Conservation (phyloP, 2,797 vertebrate species). For the Hafferia zeledoni region DNA sequence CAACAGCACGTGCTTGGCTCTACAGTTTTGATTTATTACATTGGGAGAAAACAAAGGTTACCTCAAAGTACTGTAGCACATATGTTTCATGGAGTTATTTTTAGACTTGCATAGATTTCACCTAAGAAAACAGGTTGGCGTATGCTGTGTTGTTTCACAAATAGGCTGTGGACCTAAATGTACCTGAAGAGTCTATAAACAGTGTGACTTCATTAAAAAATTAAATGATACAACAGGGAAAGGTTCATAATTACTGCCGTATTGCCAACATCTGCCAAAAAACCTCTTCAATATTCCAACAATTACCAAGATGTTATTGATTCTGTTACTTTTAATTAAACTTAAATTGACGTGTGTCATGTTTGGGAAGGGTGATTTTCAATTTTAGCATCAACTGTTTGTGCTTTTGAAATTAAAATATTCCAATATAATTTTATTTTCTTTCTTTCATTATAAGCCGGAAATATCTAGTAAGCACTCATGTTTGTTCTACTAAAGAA, state of each 20-base stretch:
- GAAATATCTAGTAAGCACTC: not conserved
- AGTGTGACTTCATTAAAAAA: conserved; percentile 16
- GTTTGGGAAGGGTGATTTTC: not conserved
- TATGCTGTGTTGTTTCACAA: not conserved
- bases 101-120: conserved; percentile 25
- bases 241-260: conserved; percentile 25
- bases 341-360: not conserved
- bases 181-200: conserved; percentile 11
- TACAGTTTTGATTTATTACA: conserved; percentile 24
- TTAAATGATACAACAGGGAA: conserved; percentile 22
- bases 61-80: conserved; percentile 9
- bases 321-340: conserved; percentile 37
- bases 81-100: conserved; percentile 56
- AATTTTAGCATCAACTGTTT: not conserved
- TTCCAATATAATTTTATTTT: not conserved
- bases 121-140: not conserved
- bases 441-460: not conserved
- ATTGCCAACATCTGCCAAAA: conserved; percentile 23
- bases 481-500: not conserved
- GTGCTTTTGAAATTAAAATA: not conserved
- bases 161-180: not conserved
- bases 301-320: not conserved
- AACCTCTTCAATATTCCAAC: conserved; percentile 15
- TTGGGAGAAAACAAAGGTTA: conserved; percentile 37
- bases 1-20: not conserved